A percentile compares a stretch with the other conserved stretches of the same genome.
These are phyloP conservation scores for Acronicta alni DNA, from an alignment of 2,888 invertebrate genomes.

Conservation along the genomic window DNA sequence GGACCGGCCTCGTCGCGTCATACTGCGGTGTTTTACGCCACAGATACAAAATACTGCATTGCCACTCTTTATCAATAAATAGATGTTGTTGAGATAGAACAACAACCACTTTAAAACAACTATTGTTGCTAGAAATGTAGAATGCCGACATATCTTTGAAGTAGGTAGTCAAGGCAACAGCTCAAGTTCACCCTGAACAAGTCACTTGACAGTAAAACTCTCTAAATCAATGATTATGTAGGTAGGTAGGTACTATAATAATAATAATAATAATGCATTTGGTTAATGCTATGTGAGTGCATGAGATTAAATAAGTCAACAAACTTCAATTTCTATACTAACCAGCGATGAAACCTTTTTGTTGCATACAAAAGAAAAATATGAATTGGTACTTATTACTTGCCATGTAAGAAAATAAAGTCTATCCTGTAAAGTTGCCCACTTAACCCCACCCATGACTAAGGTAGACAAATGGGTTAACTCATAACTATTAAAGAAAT, in stretches of 20 bases:
- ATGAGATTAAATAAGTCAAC: not conserved
- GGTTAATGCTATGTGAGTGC: not conserved
- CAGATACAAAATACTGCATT: conserved; percentile 82
- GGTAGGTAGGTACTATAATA: too few species aligned
- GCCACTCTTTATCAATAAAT: conserved; percentile 72
- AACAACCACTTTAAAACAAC: conserved; percentile 29
- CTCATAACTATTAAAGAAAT: too few species aligned
- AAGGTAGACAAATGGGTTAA: not conserved
- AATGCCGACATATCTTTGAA: conserved; percentile 9
- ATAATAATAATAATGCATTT: conserved; percentile 23
- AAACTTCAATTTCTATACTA: too few species aligned
- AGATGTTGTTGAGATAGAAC: conserved; percentile 47
- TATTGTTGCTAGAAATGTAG: conserved; percentile 30
- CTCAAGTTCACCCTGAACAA: not conserved
- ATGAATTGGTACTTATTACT: too few species aligned
- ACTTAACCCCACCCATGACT: conserved; percentile 12
- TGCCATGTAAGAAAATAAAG: too few species aligned
- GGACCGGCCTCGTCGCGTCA: conserved; percentile 74
- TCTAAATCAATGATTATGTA: too few species aligned
- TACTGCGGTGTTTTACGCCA: conserved; percentile 78
- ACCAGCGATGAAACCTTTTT: too few species aligned
- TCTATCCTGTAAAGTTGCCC: not conserved
- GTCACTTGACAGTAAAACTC: not conserved
- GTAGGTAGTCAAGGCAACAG: conserved; percentile 1
- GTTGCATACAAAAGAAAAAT: too few species aligned